phyloP scores from a whole-genome alignment of 2,113 vertebrate species.

The Rhynchomys soricoides region DNA sequence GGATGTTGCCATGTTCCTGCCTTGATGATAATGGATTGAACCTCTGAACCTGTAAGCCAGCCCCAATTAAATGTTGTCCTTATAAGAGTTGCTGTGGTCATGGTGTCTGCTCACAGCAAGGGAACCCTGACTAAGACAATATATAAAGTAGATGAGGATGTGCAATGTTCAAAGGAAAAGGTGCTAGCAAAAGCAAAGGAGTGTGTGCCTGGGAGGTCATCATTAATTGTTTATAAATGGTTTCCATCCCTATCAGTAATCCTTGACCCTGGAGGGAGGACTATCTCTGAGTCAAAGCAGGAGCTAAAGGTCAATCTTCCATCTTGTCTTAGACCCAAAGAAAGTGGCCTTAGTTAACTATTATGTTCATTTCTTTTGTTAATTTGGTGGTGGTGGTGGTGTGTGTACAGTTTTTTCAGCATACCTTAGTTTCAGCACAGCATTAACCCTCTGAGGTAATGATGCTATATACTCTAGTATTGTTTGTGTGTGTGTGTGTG shows the following conservation, averaged over 20 bases:
- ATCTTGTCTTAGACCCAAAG: background rate
- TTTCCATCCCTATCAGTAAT: background rate
- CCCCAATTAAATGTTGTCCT: too few relatives aligned
- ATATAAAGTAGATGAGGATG: background rate
- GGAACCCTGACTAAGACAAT: too few relatives aligned
- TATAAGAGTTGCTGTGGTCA: too few relatives aligned
- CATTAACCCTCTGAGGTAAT: background rate
- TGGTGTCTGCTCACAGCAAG: too few relatives aligned
- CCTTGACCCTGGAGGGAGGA: background rate
- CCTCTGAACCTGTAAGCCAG: too few relatives aligned
- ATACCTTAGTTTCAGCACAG: background rate
- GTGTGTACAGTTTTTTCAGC: too few relatives aligned
- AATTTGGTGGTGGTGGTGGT: background rate
- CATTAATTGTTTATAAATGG: background rate
- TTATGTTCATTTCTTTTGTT: background rate
- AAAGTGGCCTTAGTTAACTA: background rate
- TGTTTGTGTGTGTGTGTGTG: background rate
- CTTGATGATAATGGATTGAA: too few relatives aligned
- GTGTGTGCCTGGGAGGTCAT: background rate
- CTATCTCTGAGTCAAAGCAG: background rate
- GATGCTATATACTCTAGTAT: background rate
- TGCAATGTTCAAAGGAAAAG: slow-evolving; percentile 11
- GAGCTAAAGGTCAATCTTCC: background rate
- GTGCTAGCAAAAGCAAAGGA: background rate
- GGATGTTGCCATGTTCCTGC: too few relatives aligned